phyloP scores from a whole-genome alignment of 2,888 invertebrate species.

The Mesorhabditis sp. region DNA sequence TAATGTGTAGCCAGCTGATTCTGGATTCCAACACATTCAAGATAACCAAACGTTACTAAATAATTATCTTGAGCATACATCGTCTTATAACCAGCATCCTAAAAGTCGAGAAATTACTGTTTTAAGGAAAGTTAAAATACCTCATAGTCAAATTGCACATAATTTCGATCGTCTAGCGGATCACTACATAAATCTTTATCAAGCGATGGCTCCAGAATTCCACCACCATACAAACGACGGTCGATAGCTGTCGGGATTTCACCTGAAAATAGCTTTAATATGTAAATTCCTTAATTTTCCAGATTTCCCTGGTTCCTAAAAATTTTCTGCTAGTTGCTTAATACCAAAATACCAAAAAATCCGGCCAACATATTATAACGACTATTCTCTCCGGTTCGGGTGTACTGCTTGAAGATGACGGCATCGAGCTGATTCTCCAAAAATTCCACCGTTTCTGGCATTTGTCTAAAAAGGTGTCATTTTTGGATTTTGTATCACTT shows the following conservation, averaged over 20 bases:
- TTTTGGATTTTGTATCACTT: background rate
- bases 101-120: background rate
- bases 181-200: background rate
- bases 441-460: constrained; percentile 4
- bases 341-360: background rate
- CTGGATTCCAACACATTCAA: background rate
- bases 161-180: background rate
- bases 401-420: background rate
- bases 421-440: constrained; percentile 2
- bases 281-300: too few species aligned
- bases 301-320: too few species aligned
- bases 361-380: background rate
- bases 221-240: background rate
- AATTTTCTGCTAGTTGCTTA: too few species aligned
- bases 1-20: background rate
- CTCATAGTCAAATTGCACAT: background rate
- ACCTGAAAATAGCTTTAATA: background rate
- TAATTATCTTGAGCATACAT: constrained; percentile 4
- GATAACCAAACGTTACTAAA: constrained; percentile 4
- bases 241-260: background rate
- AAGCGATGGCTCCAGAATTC: background rate
- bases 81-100: constrained; percentile 1
- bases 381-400: background rate
- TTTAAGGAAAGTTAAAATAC: background rate
- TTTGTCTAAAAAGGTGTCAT: background rate